Evolutionary conservation across 2,888 invertebrate species (phyloP).

Genomic region (Plagodis pulveraria): DNA sequence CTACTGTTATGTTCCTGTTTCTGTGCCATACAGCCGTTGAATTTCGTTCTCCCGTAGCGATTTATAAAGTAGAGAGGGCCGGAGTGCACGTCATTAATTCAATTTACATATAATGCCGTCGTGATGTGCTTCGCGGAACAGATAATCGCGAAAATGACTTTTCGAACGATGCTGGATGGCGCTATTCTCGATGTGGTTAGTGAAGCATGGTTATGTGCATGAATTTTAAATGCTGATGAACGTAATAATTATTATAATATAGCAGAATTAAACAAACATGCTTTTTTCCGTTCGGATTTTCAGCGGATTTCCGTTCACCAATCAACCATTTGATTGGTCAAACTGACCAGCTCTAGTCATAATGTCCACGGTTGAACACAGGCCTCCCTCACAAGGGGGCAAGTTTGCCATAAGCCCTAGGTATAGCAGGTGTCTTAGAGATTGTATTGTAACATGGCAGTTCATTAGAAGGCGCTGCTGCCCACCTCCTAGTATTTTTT

Average conservation of each 20-base stretch:
- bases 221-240: background rate
- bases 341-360: too few species aligned
- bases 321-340: too few species aligned
- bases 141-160: slow-evolving; percentile 80
- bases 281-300: too few species aligned
- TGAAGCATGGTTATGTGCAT: background rate
- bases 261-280: too few species aligned
- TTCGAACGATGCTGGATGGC: slow-evolving; percentile 65
- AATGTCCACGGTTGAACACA: too few species aligned
- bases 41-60: slow-evolving; percentile 25
- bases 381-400: too few species aligned
- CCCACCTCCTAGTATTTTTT: too few species aligned
- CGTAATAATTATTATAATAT: background rate
- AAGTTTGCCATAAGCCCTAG: too few species aligned
- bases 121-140: slow-evolving; percentile 73
- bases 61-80: slow-evolving; percentile 53
- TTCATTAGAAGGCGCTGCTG: too few species aligned
- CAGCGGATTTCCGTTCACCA: too few species aligned
- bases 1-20: background rate
- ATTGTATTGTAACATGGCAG: too few species aligned
- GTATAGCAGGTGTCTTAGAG: too few species aligned
- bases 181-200: slow-evolving; percentile 46
- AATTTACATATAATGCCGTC: slow-evolving; percentile 71
- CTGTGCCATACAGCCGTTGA: slow-evolving; percentile 13
- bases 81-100: slow-evolving; percentile 72